Evolutionary conservation across 2,888 invertebrate species (phyloP), one percentile per base, ranked within the genome.

Genomic region (Nemoura dubitans): DNA sequence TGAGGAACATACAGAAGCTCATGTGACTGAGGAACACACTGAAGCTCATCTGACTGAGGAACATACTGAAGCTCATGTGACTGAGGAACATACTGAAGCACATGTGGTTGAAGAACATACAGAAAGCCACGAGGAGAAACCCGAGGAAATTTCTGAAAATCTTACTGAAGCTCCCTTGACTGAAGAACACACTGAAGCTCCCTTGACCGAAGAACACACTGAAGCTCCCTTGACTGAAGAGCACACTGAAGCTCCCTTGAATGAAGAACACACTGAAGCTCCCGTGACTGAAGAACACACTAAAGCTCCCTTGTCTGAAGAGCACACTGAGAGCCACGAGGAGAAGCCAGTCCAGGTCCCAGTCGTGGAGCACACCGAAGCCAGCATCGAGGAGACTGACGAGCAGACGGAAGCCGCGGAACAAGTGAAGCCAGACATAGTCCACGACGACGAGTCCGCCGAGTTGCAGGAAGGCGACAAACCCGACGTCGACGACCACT

Each of bases 121-220:
- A 10, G 7, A 10, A 27, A 25, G 6, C 5, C 81, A 81, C 77
- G 27, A 59, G 27, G 77, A 76, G 5, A 87, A 87, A 78, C 83
- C 86, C 28, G 84, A 81, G 7, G 82, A 86, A 29, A n/a, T 25
- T 30, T 76, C 27, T 16, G 80, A 25, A 85, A 5, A 43, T 21
- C 10, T n/a, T 80, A 1, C n/a, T 42, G 36, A 36, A 36, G 36
- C 14, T 76, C 10, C 30, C 42, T 89, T 28, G 87, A 87, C 87
- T 86, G 81, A 85, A 87, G 87, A 87, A 36, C 86, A 86, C 28
- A 88, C n/a, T 42, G 27, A 36, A 36, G 36, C 59, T 59, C 59
- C 87, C 27, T 86, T 85, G 59, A 59, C 29, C 81, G 81, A 28
- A 27, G 78, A 86, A 26, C 16, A n/a, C 28, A 27, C 78, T 16